These are phyloP conservation scores for Chlorospingus flavigularis DNA, from an alignment of 2,797 vertebrate genomes.

Conservation along the genomic window DNA sequence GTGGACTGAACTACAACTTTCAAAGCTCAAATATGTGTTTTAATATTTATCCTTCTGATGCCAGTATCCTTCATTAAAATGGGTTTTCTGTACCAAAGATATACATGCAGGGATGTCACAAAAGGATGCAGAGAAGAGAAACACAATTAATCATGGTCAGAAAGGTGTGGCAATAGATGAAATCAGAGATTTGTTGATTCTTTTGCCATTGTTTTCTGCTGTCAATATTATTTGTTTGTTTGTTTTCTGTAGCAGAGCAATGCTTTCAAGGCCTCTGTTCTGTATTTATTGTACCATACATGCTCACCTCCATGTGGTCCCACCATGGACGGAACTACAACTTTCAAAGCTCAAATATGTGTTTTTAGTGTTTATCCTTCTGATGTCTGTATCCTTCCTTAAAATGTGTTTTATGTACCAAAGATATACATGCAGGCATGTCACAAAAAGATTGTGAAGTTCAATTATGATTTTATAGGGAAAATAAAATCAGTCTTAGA, in stretches of 20 bases:
- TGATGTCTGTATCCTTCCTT: too few species aligned
- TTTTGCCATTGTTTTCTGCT: not conserved
- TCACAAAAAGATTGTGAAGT: not conserved
- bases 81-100: not conserved
- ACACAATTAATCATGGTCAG: not conserved
- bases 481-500: not conserved
- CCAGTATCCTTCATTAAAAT: not conserved
- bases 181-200: not conserved
- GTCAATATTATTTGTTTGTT: not conserved
- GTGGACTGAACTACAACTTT: not conserved
- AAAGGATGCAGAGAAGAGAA: not conserved
- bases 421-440: not conserved
- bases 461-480: constrained; percentile 13
- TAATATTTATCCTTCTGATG: not conserved
- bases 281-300: not conserved
- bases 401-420: rapidly evolving
- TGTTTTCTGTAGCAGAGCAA: not conserved
- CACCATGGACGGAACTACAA: not conserved
- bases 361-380: too few species aligned
- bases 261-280: not conserved
- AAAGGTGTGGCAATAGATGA: not conserved
- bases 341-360: not conserved
- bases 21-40: not conserved
- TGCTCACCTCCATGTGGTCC: not conserved
- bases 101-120: rapidly evolving